Evolutionary conservation across 2,113 vertebrate genomes (phyloP).

Genomic region (Malurus cyaneus): DNA sequence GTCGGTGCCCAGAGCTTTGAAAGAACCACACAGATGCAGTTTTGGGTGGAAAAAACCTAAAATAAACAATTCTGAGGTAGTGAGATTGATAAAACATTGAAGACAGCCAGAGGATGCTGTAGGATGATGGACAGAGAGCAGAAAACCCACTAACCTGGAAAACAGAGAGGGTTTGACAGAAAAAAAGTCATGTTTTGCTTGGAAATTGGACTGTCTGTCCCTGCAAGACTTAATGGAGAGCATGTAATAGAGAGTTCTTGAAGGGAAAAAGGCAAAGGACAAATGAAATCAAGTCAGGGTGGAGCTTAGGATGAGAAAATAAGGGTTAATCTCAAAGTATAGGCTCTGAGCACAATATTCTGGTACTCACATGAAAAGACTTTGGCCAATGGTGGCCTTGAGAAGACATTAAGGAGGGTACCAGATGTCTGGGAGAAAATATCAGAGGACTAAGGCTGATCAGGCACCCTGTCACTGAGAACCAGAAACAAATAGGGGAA

Average conservation of each 20-base stretch:
- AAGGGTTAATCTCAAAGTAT: neutral
- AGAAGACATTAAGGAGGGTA: neutral
- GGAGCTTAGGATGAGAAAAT: neutral
- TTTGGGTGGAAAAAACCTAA: conserved; percentile 16
- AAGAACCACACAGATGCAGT: neutral
- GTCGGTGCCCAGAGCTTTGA: conserved; percentile 43
- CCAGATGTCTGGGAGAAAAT: neutral
- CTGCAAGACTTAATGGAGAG: neutral
- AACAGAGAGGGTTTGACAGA: neutral
- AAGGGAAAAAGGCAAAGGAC: neutral
- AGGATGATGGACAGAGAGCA: neutral
- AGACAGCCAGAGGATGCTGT: neutral
- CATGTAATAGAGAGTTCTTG: neutral
- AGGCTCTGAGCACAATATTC: neutral
- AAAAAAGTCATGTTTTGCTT: neutral
- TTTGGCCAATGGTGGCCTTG: neutral
- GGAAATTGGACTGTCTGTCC: neutral
- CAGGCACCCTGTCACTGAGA: neutral
- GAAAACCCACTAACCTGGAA: neutral
- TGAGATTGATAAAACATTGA: neutral
- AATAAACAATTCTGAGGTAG: neutral
- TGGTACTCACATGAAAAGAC: neutral
- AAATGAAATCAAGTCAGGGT: neutral
- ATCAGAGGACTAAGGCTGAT: neutral
- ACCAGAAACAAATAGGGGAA: neutral